phyloP scores from a whole-genome alignment of 2,888 invertebrate genomes.

The Rhopalosiphum nymphaeae region DNA sequence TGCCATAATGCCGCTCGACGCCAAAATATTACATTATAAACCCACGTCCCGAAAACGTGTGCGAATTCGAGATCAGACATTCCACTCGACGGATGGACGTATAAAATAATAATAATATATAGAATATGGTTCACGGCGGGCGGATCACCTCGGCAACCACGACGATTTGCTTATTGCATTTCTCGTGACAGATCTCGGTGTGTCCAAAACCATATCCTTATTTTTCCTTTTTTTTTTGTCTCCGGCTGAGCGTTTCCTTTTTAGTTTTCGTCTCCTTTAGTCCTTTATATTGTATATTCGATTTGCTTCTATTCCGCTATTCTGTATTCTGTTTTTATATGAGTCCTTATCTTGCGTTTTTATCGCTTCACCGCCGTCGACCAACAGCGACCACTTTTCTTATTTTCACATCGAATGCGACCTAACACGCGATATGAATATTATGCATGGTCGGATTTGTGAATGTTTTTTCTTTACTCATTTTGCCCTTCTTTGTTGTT shows the following conservation, averaged over 20 bases:
- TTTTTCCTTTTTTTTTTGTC: not conserved
- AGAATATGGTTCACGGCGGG: not conserved
- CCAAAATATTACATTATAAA: slow-evolving; percentile 6
- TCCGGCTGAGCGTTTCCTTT: not conserved
- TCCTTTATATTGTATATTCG: not conserved
- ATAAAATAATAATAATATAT: slow-evolving; percentile 11
- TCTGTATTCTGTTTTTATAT: not conserved
- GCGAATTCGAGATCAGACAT: slow-evolving; percentile 24
- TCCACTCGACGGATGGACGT: not conserved
- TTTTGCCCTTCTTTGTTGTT: not conserved
- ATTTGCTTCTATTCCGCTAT: not conserved
- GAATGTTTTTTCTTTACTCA: not conserved
- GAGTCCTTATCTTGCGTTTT: not conserved
- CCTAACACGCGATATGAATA: not conserved
- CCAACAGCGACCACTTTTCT: not conserved
- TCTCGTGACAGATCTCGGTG: not conserved
- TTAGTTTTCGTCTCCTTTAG: not conserved
- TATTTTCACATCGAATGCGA: not conserved
- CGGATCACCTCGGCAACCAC: not conserved
- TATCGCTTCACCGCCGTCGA: not conserved
- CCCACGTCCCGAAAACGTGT: slow-evolving; percentile 21
- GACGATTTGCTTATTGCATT: slow-evolving; percentile 42
- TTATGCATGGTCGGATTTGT: not conserved
- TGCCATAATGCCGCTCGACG: not conserved
- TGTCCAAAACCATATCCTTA: not conserved